A percentile compares a stretch with the other conserved stretches of the same genome.
phyloP scores from a whole-genome alignment of 2,888 invertebrate genomes.

The Quadriops clusia region DNA sequence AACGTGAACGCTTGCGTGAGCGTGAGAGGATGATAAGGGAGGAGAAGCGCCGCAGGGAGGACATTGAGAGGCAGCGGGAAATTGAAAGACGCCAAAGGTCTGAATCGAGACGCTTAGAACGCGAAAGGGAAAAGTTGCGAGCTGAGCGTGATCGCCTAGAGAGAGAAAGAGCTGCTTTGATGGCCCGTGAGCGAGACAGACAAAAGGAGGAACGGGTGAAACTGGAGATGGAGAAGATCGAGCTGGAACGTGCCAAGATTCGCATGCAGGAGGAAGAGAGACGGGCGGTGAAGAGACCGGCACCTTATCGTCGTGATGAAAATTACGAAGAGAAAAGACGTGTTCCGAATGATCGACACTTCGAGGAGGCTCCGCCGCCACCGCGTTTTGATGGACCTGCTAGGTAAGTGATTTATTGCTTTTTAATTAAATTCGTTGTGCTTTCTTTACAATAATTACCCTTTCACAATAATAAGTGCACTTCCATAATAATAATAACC shows the following conservation, averaged over 20 bases:
- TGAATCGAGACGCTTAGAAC: slow-evolving; percentile 70
- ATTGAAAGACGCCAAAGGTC: slow-evolving; percentile 73
- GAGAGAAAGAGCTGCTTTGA: slow-evolving; percentile 73
- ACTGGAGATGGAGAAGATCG: slow-evolving; percentile 60
- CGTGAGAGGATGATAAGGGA: slow-evolving; percentile 67
- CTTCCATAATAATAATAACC: neutral
- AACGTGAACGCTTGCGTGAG: slow-evolving; percentile 61
- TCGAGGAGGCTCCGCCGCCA: slow-evolving; percentile 46
- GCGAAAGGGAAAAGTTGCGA: slow-evolving; percentile 69
- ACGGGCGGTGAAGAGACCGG: slow-evolving; percentile 42
- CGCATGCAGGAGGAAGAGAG: slow-evolving; percentile 47
- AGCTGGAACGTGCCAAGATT: slow-evolving; percentile 69
- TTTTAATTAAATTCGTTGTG: slow-evolving; percentile 2
- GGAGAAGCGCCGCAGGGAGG: slow-evolving; percentile 69
- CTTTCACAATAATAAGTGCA: slow-evolving; percentile 8
- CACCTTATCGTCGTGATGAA: slow-evolving; percentile 35
- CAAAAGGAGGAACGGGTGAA: slow-evolving; percentile 52
- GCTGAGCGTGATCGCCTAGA: slow-evolving; percentile 81
- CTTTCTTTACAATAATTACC: neutral
- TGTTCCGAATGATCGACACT: slow-evolving; percentile 28
- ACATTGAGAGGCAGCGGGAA: slow-evolving; percentile 64
- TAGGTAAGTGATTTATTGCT: slow-evolving; percentile 20
- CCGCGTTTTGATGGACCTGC: slow-evolving; percentile 44
- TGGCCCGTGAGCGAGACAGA: slow-evolving; percentile 73
- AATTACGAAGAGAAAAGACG: slow-evolving; percentile 31